Base-by-base conservation (phyloP, 2,888 invertebrate genomes). In the Microctonus aethiopoides region DNA sequence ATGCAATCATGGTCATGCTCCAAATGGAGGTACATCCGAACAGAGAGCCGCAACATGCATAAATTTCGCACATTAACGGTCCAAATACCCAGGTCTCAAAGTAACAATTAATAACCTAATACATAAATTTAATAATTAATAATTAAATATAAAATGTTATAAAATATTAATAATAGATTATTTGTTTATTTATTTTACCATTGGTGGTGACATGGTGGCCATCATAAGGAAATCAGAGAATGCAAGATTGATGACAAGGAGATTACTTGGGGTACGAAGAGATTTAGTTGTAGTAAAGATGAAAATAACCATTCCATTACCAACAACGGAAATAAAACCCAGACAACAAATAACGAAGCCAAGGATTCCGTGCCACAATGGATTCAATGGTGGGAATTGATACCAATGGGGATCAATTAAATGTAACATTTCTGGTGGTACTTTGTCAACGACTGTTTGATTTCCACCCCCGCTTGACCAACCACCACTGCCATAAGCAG, bases 211-310 rank as follows among this genome's bases (percentile, higher is more conserved):
- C 94, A 94, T 94, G 77, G 88, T 87, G 79, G 92, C 88, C 95
- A 96, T 96, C 93, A 96, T 96, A 75, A 93, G 89, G 84, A 96
- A 94, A 85, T 96, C 96, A 68, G 95, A 95, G 86, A 97, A 92
- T 41, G 97, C 97, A 82, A 97, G 89, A 88, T 97, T 97, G 72
- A 97, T 92, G 71, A 97, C 94, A 78, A 97, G 89, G 79, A 97
- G 89, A 87, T 97, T 97, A 75, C 97, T 95, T 59, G 97, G 97
- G 41, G 96, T 96, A 79, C 95, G 92, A 70, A 97, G 89, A 62
- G 87, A 85, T 88, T 93, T 93, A 67, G 94, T 93, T 63, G 91
- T 88, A 75, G 90, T 88, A 87, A 94, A 94, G 80, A 94, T 93
- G 87, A 91, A 94, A 76, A 93, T 88, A 71, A 93, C 92, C 87